phyloP scores from a whole-genome alignment of 2,888 invertebrate genomes.

The Homarus gammarus region DNA sequence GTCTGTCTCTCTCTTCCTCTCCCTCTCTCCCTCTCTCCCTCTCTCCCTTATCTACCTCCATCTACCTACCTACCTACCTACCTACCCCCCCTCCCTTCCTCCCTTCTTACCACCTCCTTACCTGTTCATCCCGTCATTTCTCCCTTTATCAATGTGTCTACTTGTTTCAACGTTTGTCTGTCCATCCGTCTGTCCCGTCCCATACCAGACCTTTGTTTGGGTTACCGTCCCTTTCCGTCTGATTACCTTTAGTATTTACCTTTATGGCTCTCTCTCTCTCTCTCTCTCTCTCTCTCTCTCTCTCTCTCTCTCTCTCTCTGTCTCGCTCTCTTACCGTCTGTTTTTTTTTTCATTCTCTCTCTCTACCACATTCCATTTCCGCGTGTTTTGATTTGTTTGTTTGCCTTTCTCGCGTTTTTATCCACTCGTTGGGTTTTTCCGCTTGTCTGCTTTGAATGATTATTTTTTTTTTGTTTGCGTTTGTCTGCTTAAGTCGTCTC shows the following conservation, averaged over 20 bases:
- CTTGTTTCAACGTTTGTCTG: too few relatives aligned
- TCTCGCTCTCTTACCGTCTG: too few relatives aligned
- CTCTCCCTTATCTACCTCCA: background rate
- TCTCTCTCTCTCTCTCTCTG: background rate
- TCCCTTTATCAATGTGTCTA: background rate
- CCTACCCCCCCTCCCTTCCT: background rate
- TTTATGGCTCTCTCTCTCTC: background rate
- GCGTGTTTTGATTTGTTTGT: too few relatives aligned
- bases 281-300: background rate
- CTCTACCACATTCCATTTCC: too few relatives aligned
- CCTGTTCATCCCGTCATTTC: background rate
- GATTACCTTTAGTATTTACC: too few relatives aligned
- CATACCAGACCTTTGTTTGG: background rate
- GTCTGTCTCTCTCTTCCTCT: too few relatives aligned
- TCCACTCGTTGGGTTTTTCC: too few relatives aligned
- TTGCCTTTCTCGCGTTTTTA: too few relatives aligned
- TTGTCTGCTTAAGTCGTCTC: too few relatives aligned
- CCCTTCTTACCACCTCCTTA: background rate
- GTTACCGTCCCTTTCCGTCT: background rate
- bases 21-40: background rate
- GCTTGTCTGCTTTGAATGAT: too few relatives aligned
- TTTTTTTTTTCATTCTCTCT: too few relatives aligned
- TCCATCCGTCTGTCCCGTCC: background rate
- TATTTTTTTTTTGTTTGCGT: too few relatives aligned
- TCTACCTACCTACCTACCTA: background rate